These are phyloP conservation scores for Sesamia inferens DNA, from an alignment of 2,888 invertebrate genomes.

Conservation along the genomic window DNA sequence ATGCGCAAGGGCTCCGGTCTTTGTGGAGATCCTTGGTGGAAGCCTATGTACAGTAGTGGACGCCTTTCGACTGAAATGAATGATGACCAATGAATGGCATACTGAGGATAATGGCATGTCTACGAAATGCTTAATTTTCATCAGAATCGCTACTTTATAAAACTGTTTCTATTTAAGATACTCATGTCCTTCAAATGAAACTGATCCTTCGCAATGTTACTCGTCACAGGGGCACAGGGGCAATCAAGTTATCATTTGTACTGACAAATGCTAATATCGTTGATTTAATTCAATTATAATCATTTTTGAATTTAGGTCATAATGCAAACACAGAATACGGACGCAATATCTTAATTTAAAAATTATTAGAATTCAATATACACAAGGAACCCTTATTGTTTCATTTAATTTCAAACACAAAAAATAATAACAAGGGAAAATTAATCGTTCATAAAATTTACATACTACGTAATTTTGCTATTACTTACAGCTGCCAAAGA, in stretches of 20 bases:
- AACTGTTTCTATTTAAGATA: conserved; percentile 3
- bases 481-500: not conserved
- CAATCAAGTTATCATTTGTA: conserved; percentile 5
- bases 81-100: no score
- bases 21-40: no score
- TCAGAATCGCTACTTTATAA: not conserved
- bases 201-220: not conserved
- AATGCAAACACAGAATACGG: no score
- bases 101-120: no score
- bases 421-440: no score
- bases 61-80: no score
- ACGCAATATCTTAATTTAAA: not conserved
- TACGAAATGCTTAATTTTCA: not conserved
- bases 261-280: no score
- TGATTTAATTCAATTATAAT: no score
- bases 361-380: not conserved
- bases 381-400: not conserved
- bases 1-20: no score
- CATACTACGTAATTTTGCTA: not conserved
- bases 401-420: not conserved
- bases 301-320: no score
- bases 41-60: no score
- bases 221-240: not conserved
- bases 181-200: not conserved
- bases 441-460: not conserved